phyloP scores from a whole-genome alignment of 2,888 invertebrate species.

The Ellobium chinense region DNA sequence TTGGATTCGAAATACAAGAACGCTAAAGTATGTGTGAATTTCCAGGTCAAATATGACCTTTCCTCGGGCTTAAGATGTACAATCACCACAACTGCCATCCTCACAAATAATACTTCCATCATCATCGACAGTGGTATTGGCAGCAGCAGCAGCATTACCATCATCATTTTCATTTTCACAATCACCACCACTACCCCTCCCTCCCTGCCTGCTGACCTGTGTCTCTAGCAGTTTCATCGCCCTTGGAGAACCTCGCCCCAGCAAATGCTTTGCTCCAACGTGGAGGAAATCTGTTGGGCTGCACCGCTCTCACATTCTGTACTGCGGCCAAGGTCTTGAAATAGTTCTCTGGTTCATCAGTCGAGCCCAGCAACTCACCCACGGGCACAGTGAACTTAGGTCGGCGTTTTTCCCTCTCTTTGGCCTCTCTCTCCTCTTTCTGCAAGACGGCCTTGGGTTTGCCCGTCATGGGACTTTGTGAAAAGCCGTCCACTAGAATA shows the following conservation, averaged over 20 bases:
- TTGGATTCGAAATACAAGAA: too few species aligned
- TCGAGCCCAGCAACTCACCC: slow-evolving; percentile 33
- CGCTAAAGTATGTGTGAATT: too few species aligned
- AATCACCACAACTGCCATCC: too few species aligned
- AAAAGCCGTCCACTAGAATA: slow-evolving; percentile 71
- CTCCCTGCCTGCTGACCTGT: slow-evolving; percentile 12
- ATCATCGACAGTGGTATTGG: too few species aligned
- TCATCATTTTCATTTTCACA: neutral
- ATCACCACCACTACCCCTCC: too few species aligned
- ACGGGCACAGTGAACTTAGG: neutral
- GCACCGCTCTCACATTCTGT: slow-evolving; percentile 56
- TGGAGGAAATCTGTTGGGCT: neutral
- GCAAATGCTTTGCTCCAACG: slow-evolving; percentile 10
- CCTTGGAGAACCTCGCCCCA: neutral
- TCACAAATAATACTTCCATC: too few species aligned
- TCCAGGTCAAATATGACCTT: too few species aligned
- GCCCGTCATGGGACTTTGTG: slow-evolving; percentile 70
- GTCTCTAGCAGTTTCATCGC: neutral
- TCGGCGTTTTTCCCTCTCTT: slow-evolving; percentile 31
- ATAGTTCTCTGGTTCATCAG: slow-evolving; percentile 69
- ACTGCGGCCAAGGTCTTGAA: slow-evolving; percentile 65
- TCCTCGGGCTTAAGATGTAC: too few species aligned
- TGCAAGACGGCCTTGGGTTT: slow-evolving; percentile 55
- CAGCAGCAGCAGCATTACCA: neutral
- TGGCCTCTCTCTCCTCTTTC: slow-evolving; percentile 48